phyloP scores from a whole-genome alignment of 2,113 vertebrate genomes.

The Sinocyclocheilus anophthalmus region DNA sequence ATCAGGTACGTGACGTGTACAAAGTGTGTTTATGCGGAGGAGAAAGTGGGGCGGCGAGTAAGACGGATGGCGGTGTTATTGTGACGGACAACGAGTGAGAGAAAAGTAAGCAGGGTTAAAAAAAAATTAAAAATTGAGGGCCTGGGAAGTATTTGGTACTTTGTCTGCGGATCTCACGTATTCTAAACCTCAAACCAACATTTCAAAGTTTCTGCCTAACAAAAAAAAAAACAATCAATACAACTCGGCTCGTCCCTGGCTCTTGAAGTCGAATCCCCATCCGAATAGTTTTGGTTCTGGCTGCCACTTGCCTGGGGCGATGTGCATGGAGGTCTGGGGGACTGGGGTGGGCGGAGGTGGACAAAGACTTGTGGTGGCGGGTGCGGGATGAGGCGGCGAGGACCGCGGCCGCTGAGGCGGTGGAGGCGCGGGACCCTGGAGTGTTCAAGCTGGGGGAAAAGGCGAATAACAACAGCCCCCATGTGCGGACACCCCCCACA shows the following conservation, averaged over 20 bases:
- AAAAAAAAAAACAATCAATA: background rate
- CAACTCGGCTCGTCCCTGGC: background rate
- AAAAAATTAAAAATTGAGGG: background rate
- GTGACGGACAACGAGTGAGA: background rate
- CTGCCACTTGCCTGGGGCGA: conserved; percentile 79
- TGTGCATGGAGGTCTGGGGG: conserved; percentile 79
- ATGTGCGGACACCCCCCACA: conserved; percentile 38
- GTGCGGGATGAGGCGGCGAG: conserved; percentile 69
- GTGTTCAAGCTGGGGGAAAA: conserved; percentile 75
- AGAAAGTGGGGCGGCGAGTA: background rate
- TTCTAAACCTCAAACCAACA: background rate
- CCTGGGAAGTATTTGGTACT: background rate
- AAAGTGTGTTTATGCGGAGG: background rate
- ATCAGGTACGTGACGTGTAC: background rate
- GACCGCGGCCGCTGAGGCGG: conserved; percentile 78
- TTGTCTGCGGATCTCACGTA: background rate
- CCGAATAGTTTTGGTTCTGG: background rate
- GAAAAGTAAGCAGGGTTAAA: background rate
- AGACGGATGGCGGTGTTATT: background rate
- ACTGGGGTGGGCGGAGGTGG: conserved; percentile 81
- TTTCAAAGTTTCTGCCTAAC: no score
- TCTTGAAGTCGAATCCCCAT: background rate
- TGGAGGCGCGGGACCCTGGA: conserved; percentile 80
- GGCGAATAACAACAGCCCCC: conserved; percentile 50
- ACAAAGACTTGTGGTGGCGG: conserved; percentile 81